These are phyloP conservation scores for Hyposoter didymator DNA, from an alignment of 2,888 invertebrate species.

Conservation along the genomic window DNA sequence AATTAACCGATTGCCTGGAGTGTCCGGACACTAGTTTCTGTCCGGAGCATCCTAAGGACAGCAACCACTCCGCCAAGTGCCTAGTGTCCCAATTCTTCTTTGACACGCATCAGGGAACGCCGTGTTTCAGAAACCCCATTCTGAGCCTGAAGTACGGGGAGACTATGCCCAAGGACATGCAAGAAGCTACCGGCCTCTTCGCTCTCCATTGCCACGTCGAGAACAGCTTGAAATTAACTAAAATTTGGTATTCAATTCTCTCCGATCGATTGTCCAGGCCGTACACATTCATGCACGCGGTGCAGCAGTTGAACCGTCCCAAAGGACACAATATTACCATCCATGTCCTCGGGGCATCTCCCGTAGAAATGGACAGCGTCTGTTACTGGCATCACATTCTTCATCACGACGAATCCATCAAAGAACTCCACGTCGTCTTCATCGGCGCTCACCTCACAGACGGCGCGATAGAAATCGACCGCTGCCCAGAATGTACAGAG, in stretches of 20 bases:
- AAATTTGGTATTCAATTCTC: background rate
- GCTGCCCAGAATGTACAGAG: background rate
- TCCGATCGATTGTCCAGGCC: slow-evolving; percentile 78
- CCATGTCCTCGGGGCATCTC: slow-evolving; percentile 81
- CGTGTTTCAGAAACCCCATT: slow-evolving; percentile 62
- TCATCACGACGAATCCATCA: slow-evolving; percentile 74
- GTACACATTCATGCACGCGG: slow-evolving; percentile 75
- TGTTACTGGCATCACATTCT: slow-evolving; percentile 79
- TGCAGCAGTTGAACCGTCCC: slow-evolving; percentile 70
- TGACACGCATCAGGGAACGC: slow-evolving; percentile 72
- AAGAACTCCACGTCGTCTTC: slow-evolving; percentile 2
- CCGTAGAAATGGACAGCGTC: slow-evolving; percentile 76
- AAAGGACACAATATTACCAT: slow-evolving; percentile 68
- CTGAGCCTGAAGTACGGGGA: slow-evolving; percentile 67
- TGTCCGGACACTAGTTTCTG: slow-evolving; percentile 78
- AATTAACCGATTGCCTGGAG: slow-evolving; percentile 73
- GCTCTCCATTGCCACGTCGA: background rate
- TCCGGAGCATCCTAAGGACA: slow-evolving; percentile 65
- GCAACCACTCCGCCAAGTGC: slow-evolving; percentile 71
- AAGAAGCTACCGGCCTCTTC: slow-evolving; percentile 72
- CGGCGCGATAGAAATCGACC: background rate
- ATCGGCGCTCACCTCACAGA: slow-evolving; percentile 1
- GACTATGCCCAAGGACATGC: slow-evolving; percentile 73
- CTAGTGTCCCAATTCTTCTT: slow-evolving; percentile 71
- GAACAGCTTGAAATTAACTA: background rate